These are phyloP conservation scores for Enteromius treurensis DNA, from an alignment of 2,797 vertebrate species.

Conservation along the genomic window DNA sequence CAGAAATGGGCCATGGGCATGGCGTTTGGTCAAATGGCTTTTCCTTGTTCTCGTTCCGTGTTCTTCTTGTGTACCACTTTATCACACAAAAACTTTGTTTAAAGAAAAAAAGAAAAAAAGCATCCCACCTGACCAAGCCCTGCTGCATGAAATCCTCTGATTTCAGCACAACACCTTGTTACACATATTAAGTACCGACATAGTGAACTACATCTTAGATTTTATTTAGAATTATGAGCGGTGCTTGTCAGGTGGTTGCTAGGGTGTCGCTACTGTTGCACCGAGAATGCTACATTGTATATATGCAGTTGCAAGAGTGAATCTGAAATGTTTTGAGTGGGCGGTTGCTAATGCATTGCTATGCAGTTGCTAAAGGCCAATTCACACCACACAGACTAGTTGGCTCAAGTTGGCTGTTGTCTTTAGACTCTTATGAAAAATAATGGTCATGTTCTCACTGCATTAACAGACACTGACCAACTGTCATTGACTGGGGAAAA, in stretches of 20 bases:
- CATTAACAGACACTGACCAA: no score
- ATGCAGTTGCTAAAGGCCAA: neutral
- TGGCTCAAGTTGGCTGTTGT: no score
- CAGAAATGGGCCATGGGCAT: constrained; percentile 62
- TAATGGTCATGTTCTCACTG: no score
- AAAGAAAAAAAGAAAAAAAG: neutral
- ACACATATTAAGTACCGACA: neutral
- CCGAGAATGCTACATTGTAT: neutral
- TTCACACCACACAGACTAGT: no score
- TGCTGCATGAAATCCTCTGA: constrained; percentile 38
- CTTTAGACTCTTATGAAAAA: no score
- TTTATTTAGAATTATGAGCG: neutral
- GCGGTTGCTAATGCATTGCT: neutral
- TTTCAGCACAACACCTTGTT: constrained; percentile 13
- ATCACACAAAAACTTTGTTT: constrained; percentile 57
- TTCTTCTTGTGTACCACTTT: constrained; percentile 55
- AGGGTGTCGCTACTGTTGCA: neutral
- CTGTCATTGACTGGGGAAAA: no score
- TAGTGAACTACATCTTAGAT: neutral
- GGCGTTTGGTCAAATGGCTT: constrained; percentile 66
- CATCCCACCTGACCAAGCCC: constrained; percentile 13
- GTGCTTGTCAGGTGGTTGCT: neutral
- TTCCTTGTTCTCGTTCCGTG: constrained; percentile 62
- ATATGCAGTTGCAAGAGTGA: neutral
- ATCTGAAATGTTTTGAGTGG: neutral